These are phyloP conservation scores for Carassius carassius DNA, from an alignment of 2,113 vertebrate species.

Conservation along the genomic window DNA sequence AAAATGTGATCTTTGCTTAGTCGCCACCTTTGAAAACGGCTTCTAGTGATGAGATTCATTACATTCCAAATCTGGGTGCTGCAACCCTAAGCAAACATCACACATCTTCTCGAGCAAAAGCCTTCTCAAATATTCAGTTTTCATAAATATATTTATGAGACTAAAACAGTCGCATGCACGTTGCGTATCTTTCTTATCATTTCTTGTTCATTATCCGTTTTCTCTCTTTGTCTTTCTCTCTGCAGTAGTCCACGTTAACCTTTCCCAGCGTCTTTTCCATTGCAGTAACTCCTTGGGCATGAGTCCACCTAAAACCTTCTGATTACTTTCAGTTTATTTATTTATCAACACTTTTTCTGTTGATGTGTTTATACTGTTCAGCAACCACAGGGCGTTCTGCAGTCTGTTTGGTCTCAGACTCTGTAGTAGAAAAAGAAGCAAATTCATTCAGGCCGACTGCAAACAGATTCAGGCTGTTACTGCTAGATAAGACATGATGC, in stretches of 20 bases:
- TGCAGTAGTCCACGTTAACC: slow-evolving; percentile 62
- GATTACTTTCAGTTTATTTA: slow-evolving; percentile 64
- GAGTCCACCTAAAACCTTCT: slow-evolving; percentile 56
- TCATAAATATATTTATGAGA: slow-evolving; percentile 13
- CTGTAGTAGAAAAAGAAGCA: not conserved
- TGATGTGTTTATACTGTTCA: slow-evolving; percentile 39
- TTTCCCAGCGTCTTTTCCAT: slow-evolving; percentile 63
- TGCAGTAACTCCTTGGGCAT: slow-evolving; percentile 44
- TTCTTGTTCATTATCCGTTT: not conserved
- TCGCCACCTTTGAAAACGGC: slow-evolving; percentile 63
- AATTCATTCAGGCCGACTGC: not conserved
- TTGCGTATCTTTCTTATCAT: not conserved
- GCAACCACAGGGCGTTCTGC: slow-evolving; percentile 1
- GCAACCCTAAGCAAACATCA: slow-evolving; percentile 28
- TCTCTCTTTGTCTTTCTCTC: slow-evolving; percentile 33
- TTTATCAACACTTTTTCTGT: slow-evolving; percentile 54
- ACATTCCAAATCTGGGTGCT: slow-evolving; percentile 55
- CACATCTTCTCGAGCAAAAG: not conserved
- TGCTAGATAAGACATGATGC: slow-evolving; percentile 12
- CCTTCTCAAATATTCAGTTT: slow-evolving; percentile 34
- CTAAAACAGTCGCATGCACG: not conserved
- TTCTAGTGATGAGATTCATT: slow-evolving; percentile 65
- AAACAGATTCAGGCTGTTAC: slow-evolving; percentile 22
- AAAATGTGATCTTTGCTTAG: slow-evolving; percentile 56
- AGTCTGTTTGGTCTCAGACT: slow-evolving; percentile 25